Evolutionary conservation across 2,113 vertebrate genomes (phyloP), one percentile per base, ranked within the genome.

Genomic region (Festucalex cinctus): DNA sequence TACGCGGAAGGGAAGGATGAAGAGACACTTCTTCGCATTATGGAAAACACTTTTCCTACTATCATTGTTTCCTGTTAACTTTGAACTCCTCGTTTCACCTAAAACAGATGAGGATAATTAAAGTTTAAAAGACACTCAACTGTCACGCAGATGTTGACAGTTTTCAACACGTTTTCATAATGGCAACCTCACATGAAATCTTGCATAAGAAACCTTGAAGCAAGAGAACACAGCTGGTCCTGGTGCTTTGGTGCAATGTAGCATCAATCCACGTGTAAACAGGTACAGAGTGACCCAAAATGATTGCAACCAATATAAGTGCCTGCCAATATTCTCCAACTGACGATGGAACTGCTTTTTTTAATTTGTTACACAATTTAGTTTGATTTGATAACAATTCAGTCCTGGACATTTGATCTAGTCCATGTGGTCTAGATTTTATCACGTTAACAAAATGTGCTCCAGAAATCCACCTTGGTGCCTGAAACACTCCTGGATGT

Each of bases 1-100:
- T 75, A 79, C 69, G 66, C 71, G 70, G 62, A 72, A 69, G 72
- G 68, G 69, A 63, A 51, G 66, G 26, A 58, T 63, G 65, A 60
- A 63, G 72, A 65, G 71, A 62, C 73, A 53, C 72, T 22, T 65
- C 74, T 73, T 63, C 46, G 72, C 64, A 57, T 61, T 54, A 20
- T 65, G 66, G 64, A 68, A 81, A 76, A 48, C 70, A 62, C 36
- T 65, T 54, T 51, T 71, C n/a, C 39, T 32, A 9, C 49, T 48
- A 39, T 60, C 76, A 37, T 19, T 37, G 54, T 70, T 79, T 62
- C 60, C 35, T 36, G 44, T 65, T 69, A 78, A 70, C 74, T 84
- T 60, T 68, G 35, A 64, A 63, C 35, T 63, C 39, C 51, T 69
- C 13, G 65, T 53, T 58, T 22, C 36, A 62, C 26, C 53, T 5